These are phyloP conservation scores for Lordiphosa clarofinis DNA, from an alignment of 1,140 invertebrate genomes.

Conservation along the genomic window DNA sequence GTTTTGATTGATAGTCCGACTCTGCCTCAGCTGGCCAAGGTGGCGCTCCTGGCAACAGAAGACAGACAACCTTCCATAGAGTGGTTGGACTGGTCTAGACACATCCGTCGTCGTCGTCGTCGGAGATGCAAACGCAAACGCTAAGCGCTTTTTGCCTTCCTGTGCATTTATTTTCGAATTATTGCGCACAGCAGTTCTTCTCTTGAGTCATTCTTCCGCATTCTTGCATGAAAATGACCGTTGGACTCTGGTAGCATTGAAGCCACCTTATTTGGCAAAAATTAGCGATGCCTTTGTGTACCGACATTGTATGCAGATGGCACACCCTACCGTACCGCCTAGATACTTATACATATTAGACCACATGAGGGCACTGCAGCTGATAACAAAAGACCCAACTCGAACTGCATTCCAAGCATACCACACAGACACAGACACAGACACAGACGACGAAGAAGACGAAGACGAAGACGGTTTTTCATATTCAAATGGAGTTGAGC, in stretches of 20 bases:
- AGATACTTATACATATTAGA: slow-evolving; percentile 14
- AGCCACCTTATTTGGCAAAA: slow-evolving; percentile 59
- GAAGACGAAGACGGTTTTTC: slow-evolving; percentile 49
- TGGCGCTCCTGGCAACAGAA: slow-evolving; percentile 41
- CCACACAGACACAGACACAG: slow-evolving; percentile 44
- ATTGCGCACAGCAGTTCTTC: slow-evolving; percentile 55
- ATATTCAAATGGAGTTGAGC: slow-evolving; percentile 66
- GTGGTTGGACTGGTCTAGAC: slow-evolving; percentile 46
- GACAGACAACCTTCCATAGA: slow-evolving; percentile 39
- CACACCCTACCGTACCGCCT: not conserved
- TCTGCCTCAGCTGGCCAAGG: slow-evolving; percentile 43
- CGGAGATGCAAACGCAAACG: too few relatives aligned
- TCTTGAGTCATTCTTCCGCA: slow-evolving; percentile 76
- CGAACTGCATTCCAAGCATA: slow-evolving; percentile 64
- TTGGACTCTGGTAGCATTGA: slow-evolving; percentile 40
- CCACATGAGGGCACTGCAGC: slow-evolving; percentile 17
- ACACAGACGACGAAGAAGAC: too few relatives aligned
- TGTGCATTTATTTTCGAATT: slow-evolving; percentile 74
- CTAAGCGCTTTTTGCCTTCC: slow-evolving; percentile 3
- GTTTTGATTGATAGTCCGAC: slow-evolving; percentile 67
- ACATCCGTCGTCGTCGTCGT: slow-evolving; percentile 4
- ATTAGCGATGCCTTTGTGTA: slow-evolving; percentile 58
- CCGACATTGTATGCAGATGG: slow-evolving; percentile 8
- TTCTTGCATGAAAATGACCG: slow-evolving; percentile 69
- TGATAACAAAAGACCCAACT: slow-evolving; percentile 48